Evolutionary conservation across 1,140 invertebrate genomes (phyloP).

Genomic region (Steinernema khuongi): DNA sequence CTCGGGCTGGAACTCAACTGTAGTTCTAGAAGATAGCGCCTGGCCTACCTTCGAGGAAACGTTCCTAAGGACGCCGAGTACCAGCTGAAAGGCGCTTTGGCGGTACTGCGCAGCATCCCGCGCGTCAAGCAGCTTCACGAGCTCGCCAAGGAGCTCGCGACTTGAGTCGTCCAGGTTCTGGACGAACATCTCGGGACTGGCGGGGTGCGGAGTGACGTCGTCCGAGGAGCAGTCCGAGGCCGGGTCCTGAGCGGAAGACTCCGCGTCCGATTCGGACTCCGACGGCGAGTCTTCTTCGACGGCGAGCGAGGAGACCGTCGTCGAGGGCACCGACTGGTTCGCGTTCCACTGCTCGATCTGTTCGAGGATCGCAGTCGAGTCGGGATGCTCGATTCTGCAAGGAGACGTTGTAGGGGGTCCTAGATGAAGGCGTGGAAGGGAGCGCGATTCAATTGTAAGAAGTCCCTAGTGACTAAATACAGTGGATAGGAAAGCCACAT

Average conservation of each 20-base stretch:
- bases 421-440: no score
- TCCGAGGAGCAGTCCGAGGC: background rate
- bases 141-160: background rate
- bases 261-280: background rate
- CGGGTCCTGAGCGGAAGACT: background rate
- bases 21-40: background rate
- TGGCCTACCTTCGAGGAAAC: background rate
- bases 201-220: background rate
- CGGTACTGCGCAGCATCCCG: background rate
- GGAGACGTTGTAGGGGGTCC: no score
- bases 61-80: conserved; percentile 1
- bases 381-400: background rate
- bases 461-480: no score
- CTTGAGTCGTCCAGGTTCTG: background rate
- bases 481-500: no score
- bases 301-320: conserved; percentile 5
- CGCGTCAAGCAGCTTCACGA: background rate
- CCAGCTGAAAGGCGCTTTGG: background rate
- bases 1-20: background rate
- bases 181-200: conserved; percentile 3
- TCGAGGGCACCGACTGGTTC: background rate
- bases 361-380: background rate
- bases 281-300: conserved; percentile 10
- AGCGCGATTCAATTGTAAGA: no score
- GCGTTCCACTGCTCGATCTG: background rate